phyloP scores from a whole-genome alignment of 2,113 vertebrate genomes.

The Tiliqua scincoides region DNA sequence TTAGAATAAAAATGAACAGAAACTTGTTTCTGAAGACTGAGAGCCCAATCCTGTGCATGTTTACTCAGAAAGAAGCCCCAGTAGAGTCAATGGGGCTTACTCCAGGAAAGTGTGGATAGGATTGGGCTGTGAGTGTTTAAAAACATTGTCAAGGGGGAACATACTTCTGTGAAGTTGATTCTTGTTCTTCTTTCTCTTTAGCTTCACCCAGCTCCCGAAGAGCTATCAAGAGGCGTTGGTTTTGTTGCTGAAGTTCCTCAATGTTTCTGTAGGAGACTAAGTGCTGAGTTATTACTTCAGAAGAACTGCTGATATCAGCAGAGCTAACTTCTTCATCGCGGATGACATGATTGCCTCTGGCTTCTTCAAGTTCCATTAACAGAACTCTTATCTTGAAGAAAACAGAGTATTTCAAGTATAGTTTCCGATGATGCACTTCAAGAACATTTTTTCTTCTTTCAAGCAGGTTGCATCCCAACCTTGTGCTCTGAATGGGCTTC shows the following conservation, averaged over 20 bases:
- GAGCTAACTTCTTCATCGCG: constrained; percentile 89
- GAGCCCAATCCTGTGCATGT: no score
- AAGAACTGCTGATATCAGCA: constrained; percentile 92
- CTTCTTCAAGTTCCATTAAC: constrained; percentile 94
- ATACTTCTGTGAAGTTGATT: constrained; percentile 84
- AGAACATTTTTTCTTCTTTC: no score
- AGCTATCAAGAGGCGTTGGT: constrained; percentile 91
- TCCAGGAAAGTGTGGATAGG: no score
- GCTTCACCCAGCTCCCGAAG: constrained; percentile 91
- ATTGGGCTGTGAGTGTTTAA: no score
- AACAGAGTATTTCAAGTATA: neutral
- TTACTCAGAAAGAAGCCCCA: no score
- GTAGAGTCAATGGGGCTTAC: no score
- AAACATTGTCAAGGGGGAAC: neutral
- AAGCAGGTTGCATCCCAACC: no score
- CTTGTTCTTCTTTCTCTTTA: constrained; percentile 90
- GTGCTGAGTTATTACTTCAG: constrained; percentile 94
- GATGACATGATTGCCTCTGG: constrained; percentile 92
- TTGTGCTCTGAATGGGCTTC: no score
- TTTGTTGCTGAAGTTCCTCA: constrained; percentile 96
- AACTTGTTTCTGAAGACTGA: neutral
- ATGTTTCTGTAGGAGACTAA: constrained; percentile 94
- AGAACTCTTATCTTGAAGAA: constrained; percentile 87
- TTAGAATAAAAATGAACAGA: neutral
- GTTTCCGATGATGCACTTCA: neutral